Evolutionary conservation across 2,888 invertebrate species (phyloP), one percentile per base, ranked within the genome.

Genomic region (Leucoma salicis): DNA sequence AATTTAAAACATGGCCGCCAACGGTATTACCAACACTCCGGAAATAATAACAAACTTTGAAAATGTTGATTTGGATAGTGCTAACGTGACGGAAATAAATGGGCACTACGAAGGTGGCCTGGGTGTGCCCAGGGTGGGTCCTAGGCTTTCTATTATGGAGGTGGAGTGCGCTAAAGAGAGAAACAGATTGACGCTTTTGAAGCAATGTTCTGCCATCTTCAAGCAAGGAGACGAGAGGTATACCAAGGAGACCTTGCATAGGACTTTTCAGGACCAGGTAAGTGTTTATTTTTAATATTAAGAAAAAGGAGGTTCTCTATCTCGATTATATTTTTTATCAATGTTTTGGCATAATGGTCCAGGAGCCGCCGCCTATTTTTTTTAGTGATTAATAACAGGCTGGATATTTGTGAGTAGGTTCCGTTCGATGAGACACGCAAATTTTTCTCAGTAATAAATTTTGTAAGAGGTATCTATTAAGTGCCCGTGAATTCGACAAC

Each of bases 201-300:
- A 92, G 69, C 92, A 93, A 59, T 93, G 93, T 55, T 90, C 92
- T 2, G 92, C 92, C 45, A 92, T 94, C 39, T 78, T 94, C 69
- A 91, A 91, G 39, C 91, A 91, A 53, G 93, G 93, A 14, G 92
- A 91, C 18, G 82, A 86, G 55, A 87, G 90, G 51, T 93, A 93
- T 64, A 91, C 87, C 29, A 92, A 91, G 67, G 94, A 94, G 46
- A 78, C 90, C 0, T 91, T 95, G 61, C 91, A 93, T 55, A 88
- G 90, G 53, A 89, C 93, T 14, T 93, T 95, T 69, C 92, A 93
- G 56, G 92, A 93, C 73, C 92, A 93, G 93, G 95, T 95, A 76
- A 83, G 91, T 48, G 15, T 0, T 12, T 21, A 3, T 66, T 21
- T 31, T 34, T 31, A 14, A 24, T 18, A 18, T 29, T 11, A n/a